Percentiles rank a stretch among this genome's conserved stretches.
Conservation (phyloP, 2,113 vertebrate genomes). For the Falco punctatus region DNA sequence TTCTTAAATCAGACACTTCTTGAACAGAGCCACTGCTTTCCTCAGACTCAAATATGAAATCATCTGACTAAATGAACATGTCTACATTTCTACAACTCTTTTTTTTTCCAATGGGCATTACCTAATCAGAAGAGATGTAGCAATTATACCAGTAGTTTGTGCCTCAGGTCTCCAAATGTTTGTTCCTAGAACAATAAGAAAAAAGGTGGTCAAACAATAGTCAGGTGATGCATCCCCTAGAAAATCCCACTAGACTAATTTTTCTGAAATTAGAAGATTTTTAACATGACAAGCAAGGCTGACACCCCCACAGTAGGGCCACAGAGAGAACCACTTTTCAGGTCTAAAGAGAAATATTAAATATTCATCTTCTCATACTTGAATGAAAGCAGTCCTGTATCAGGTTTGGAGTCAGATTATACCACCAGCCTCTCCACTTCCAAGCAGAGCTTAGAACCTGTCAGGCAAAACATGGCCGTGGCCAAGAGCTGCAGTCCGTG, state of each 20-base stretch:
- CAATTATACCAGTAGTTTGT: neutral
- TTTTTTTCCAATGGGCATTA: neutral
- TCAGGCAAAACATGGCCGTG: neutral
- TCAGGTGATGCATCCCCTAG: neutral
- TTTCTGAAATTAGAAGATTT: conserved; percentile 1
- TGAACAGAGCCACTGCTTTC: neutral
- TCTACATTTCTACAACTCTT: neutral
- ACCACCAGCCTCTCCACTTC: neutral
- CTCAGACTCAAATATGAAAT: neutral
- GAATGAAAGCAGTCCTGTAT: neutral
- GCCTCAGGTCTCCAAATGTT: neutral
- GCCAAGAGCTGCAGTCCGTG: neutral
- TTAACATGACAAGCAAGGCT: neutral
- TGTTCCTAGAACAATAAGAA: neutral
- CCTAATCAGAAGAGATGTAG: conserved; percentile 2
- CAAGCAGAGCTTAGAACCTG: neutral
- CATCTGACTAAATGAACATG: neutral
- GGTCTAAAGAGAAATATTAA: neutral
- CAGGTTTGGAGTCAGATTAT: neutral
- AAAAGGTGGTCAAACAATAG: neutral
- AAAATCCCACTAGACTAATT: neutral
- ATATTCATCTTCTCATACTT: neutral
- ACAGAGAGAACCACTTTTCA: neutral
- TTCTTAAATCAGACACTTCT: neutral
- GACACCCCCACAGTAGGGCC: neutral